These are phyloP conservation scores for Athene cunicularia DNA, from an alignment of 2,113 vertebrate species.

Conservation along the genomic window DNA sequence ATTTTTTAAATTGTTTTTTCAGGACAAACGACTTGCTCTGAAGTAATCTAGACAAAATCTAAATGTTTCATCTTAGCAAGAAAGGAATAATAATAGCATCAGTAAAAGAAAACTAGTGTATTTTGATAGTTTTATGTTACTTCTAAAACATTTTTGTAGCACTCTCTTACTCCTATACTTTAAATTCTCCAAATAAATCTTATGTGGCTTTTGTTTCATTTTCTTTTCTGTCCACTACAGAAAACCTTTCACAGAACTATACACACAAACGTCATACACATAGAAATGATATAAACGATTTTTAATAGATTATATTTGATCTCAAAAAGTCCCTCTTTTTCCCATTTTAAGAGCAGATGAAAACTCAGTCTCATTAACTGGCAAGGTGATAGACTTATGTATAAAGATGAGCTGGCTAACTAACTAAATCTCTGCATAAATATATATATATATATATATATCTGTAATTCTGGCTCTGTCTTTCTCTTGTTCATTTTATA, in stretches of 20 bases:
- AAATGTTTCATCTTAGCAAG: background rate
- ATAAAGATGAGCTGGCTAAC: background rate
- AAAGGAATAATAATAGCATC: background rate
- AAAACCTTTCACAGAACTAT: background rate
- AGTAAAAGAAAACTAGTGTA: background rate
- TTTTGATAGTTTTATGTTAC: background rate
- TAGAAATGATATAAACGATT: background rate
- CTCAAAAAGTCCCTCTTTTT: background rate
- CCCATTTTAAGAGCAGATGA: background rate
- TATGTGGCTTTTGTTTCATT: background rate
- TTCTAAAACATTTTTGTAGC: background rate
- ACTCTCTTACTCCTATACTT: background rate
- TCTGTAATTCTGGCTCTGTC: background rate
- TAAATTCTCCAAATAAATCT: background rate
- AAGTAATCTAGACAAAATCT: background rate
- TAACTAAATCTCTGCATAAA: background rate
- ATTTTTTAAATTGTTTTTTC: background rate
- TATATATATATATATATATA: too few species aligned
- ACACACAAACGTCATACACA: background rate
- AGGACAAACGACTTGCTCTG: background rate
- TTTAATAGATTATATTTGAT: background rate
- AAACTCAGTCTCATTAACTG: background rate
- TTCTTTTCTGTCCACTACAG: background rate
- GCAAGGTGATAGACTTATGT: background rate
- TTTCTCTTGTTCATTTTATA: background rate